A percentile compares a stretch with the other conserved stretches of the same genome.
phyloP scores from a whole-genome alignment of 2,113 vertebrate species.

The Labeo rohita region DNA sequence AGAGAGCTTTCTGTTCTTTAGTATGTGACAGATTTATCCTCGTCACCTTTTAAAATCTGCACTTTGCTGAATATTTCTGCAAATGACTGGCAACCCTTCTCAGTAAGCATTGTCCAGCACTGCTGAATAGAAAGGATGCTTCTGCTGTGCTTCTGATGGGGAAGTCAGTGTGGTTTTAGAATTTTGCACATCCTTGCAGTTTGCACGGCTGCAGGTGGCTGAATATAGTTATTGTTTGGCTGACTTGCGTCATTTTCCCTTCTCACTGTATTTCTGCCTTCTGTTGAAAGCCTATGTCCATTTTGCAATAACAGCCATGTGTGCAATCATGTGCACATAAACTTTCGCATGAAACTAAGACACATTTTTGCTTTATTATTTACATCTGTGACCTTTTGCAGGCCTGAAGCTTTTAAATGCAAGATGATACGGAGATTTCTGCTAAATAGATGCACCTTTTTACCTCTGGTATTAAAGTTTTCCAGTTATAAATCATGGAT shows the following conservation, averaged over 20 bases:
- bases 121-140: slow-evolving; percentile 6
- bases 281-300: neutral
- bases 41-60: slow-evolving; percentile 12
- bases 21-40: neutral
- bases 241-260: neutral
- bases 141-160: slow-evolving; percentile 5
- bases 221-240: neutral
- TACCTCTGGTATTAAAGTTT: neutral
- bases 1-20: neutral
- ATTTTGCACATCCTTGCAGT: neutral
- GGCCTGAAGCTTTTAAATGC: neutral
- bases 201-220: neutral
- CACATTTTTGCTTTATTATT: neutral
- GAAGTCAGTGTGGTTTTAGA: slow-evolving; percentile 18
- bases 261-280: neutral
- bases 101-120: neutral
- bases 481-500: neutral
- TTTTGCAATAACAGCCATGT: neutral
- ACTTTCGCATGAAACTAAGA: neutral
- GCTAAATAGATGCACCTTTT: neutral
- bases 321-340: neutral
- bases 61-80: slow-evolving; percentile 10
- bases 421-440: neutral
- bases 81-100: slow-evolving; percentile 12
- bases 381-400: neutral